phyloP scores from a whole-genome alignment of 1,140 invertebrate species.

The Brachionus sp. region DNA sequence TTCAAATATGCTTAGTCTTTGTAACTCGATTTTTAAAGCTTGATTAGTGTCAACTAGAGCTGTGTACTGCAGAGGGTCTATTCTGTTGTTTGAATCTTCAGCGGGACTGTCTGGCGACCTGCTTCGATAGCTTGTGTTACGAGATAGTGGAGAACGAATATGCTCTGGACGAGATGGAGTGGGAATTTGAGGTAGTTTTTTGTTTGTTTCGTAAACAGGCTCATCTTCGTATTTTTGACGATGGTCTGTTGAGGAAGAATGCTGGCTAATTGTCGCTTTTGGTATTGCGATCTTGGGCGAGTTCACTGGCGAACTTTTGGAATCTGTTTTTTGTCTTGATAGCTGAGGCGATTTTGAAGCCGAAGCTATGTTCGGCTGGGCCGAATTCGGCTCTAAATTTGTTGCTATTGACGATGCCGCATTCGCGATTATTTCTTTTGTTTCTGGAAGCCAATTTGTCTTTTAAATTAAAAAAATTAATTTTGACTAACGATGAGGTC shows the following conservation, averaged over 20 bases:
- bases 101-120: background rate
- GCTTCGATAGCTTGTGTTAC: background rate
- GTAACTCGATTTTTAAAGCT: constrained; percentile 33
- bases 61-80: constrained; percentile 39
- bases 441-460: constrained; percentile 25
- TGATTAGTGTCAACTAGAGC: constrained; percentile 42
- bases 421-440: constrained; percentile 11
- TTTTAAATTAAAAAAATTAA: no score
- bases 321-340: background rate
- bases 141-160: background rate
- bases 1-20: constrained; percentile 16
- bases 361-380: background rate
- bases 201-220: background rate
- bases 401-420: background rate
- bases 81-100: background rate
- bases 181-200: constrained; percentile 32
- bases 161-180: background rate
- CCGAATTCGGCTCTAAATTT: background rate
- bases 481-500: no score
- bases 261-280: background rate
- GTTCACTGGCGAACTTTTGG: background rate
- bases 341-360: background rate
- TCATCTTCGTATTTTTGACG: background rate
- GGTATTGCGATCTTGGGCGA: background rate
- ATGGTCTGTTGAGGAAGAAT: background rate